Base-by-base conservation (phyloP, 2,888 invertebrate genomes). In the Campaea margaritaria region DNA sequence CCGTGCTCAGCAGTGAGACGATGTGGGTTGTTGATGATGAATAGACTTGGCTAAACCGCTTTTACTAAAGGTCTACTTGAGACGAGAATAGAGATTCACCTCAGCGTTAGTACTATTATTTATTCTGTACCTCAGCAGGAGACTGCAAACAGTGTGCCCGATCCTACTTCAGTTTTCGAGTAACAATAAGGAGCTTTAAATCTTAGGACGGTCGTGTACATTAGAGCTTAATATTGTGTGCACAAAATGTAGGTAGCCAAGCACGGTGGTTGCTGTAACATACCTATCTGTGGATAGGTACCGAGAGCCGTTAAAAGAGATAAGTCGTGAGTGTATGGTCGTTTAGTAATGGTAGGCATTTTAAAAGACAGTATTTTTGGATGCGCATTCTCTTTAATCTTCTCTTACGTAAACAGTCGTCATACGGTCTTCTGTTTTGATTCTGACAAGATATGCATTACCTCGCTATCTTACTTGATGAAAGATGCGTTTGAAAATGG, bases 331-430 rank as follows among this genome's bases (percentile, higher is more conserved):
- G 8, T 46, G 34, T 28, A 12, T 11, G 34, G 46, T 36, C 28
- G 43, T 44, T 44, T 39, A 44, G 14, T 44, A 49, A 56, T 46
- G 51, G 51, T 21, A 28, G 21, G 21, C 53, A n/a, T 47, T 59
- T 45, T 39, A 53, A 55, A 39, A 50, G 57, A 57, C 41, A 46
- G 44, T 54, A 59, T 47, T 52, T 51, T 50, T 9, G 54, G 16
- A 34, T 2, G 45, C 36, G 8, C 45, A 28, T 46, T 59, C 54
- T 41, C 59, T 59, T 59, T 59, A 59, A 59, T 59, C 59, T 59
- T 54, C 28, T 5, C 21, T 54, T 59, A 42, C 49, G 50, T 59
- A 59, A 59, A 59, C 59, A 59, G 54, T 50, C 38, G 10, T 50
- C 38, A 7, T 43, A 31, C 38, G 1, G 28, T 42, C 14, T n/a